phyloP scores from a whole-genome alignment of 2,113 vertebrate species.

The Gracilinanus agilis region DNA sequence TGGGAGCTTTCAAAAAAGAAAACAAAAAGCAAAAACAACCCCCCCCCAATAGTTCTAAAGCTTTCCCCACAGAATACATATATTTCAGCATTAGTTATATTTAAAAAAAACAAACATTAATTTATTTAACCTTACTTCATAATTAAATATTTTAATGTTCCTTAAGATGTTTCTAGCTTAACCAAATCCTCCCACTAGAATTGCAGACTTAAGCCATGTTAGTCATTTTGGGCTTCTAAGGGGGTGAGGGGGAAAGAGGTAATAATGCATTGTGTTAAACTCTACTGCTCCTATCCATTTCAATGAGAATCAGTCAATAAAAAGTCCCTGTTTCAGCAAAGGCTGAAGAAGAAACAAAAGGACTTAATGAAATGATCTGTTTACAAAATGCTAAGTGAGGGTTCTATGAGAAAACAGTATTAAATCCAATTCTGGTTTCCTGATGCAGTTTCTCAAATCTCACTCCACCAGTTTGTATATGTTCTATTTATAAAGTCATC shows the following conservation, averaged over 20 bases:
- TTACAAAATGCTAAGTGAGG: slow-evolving; percentile 81
- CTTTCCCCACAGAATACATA: slow-evolving; percentile 44
- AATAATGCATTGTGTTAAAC: slow-evolving; percentile 71
- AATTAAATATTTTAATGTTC: slow-evolving; percentile 64
- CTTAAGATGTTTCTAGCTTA: slow-evolving; percentile 57
- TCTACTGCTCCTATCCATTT: slow-evolving; percentile 75
- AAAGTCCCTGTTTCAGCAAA: slow-evolving; percentile 76
- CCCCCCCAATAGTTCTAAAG: background rate
- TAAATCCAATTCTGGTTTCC: slow-evolving; percentile 78
- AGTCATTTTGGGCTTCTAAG: slow-evolving; percentile 70
- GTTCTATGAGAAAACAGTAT: slow-evolving; percentile 70
- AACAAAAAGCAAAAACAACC: slow-evolving; percentile 46
- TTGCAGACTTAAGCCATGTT: slow-evolving; percentile 51
- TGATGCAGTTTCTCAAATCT: slow-evolving; percentile 75
- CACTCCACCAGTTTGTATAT: slow-evolving; percentile 57
- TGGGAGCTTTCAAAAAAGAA: slow-evolving; percentile 55
- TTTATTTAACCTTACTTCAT: slow-evolving; percentile 53
- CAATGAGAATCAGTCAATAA: slow-evolving; percentile 77
- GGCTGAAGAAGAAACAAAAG: slow-evolving; percentile 77
- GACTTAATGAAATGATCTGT: slow-evolving; percentile 82
- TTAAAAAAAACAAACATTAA: background rate
- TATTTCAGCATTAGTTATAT: slow-evolving; percentile 8
- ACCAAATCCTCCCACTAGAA: slow-evolving; percentile 53
- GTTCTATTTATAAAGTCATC: slow-evolving; percentile 55
- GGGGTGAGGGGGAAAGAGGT: slow-evolving; percentile 41